Conservation (phyloP, 2,113 vertebrate genomes). For the Nycticebus coucang region DNA sequence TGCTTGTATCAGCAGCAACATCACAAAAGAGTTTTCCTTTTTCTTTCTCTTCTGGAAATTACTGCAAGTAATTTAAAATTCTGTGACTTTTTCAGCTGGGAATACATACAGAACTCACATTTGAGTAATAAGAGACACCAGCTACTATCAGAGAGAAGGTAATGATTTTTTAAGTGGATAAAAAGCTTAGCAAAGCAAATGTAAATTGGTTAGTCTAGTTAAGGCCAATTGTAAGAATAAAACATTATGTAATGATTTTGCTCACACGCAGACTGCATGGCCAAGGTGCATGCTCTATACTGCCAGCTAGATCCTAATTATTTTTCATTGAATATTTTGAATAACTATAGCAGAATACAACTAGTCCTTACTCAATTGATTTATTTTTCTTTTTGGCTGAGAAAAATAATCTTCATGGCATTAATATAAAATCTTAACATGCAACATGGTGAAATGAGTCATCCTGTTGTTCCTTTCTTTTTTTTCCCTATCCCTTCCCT, state of each 20-base stretch:
- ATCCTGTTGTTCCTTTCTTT: not conserved
- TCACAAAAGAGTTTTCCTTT: not conserved
- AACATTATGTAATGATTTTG: not conserved
- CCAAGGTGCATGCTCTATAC: constrained; percentile 53
- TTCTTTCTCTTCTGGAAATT: not conserved
- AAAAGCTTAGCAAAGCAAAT: constrained; percentile 73
- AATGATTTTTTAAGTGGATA: constrained; percentile 72
- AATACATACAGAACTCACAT: not conserved
- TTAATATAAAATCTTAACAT: constrained; percentile 33
- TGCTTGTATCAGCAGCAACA: not conserved
- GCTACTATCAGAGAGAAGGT: constrained; percentile 25
- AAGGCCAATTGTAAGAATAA: not conserved
- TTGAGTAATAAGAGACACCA: constrained; percentile 62
- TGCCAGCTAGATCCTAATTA: constrained; percentile 61
- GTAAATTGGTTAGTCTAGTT: constrained; percentile 67
- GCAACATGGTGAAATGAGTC: not conserved
- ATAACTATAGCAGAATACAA: constrained; percentile 55
- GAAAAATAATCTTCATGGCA: constrained; percentile 74
- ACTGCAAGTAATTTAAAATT: constrained; percentile 55
- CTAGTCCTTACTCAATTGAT: constrained; percentile 41
- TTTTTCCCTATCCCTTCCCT: too few species aligned
- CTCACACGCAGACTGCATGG: constrained; percentile 50
- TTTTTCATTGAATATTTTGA: constrained; percentile 71
- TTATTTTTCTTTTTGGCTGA: constrained; percentile 76
- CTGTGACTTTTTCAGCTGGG: constrained; percentile 50